These are phyloP conservation scores for Pterocles burchelli DNA, from an alignment of 2,113 vertebrate genomes.

Conservation along the genomic window DNA sequence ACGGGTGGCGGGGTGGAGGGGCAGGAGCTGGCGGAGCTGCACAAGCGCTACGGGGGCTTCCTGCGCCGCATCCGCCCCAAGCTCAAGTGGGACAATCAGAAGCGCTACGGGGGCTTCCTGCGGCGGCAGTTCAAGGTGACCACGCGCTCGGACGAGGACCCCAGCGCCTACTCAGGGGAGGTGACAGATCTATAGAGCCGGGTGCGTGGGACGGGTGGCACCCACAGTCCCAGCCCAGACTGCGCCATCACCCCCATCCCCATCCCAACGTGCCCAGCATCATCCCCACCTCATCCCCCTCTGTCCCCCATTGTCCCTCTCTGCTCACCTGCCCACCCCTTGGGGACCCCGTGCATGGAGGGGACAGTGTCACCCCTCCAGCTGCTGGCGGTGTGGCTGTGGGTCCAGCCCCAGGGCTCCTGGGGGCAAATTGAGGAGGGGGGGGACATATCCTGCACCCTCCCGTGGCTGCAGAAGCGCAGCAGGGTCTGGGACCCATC, in stretches of 20 bases:
- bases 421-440: rapidly evolving
- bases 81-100: slow-evolving; percentile 94
- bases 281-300: neutral
- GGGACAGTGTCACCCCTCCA: neutral
- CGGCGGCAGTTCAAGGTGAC: slow-evolving; percentile 93
- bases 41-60: slow-evolving; percentile 97
- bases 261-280: neutral
- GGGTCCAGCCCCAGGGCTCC: neutral
- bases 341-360: neutral
- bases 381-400: neutral
- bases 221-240: neutral
- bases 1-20: slow-evolving; percentile 39
- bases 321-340: neutral
- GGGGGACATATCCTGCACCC: rapidly evolving
- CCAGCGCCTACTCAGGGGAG: slow-evolving; percentile 78
- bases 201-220: neutral
- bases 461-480: rapidly evolving
- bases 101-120: slow-evolving; percentile 93
- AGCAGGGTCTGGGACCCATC: neutral
- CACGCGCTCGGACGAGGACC: slow-evolving; percentile 86
- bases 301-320: neutral
- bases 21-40: slow-evolving; percentile 80
- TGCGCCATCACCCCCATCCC: neutral
- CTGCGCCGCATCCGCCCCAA: slow-evolving; percentile 93
- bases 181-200: slow-evolving; percentile 74